phyloP scores from a whole-genome alignment of 1,140 invertebrate species.

The Hylaeus anthracinus region DNA sequence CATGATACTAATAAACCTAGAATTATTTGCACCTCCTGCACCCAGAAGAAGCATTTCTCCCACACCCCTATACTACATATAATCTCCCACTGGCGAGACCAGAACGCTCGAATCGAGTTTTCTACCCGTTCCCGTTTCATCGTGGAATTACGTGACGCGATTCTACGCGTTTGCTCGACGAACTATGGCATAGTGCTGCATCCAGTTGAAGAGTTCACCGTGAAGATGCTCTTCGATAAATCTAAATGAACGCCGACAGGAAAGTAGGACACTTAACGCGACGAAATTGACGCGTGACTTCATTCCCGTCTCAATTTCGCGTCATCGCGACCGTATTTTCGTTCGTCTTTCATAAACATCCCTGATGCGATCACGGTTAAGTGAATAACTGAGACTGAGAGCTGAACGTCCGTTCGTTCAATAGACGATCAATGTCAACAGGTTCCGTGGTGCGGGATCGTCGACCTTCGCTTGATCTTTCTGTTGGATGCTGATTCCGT shows the following conservation, averaged over 20 bases:
- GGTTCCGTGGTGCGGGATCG: background rate
- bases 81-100: no score
- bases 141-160: background rate
- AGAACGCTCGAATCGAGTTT: no score
- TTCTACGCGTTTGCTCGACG: background rate
- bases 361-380: background rate
- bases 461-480: background rate
- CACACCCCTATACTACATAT: no score
- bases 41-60: no score
- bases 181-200: background rate
- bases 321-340: constrained; percentile 1
- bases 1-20: no score
- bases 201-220: constrained; percentile 35
- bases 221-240: constrained; percentile 33
- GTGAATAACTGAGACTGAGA: background rate
- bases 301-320: constrained; percentile 24
- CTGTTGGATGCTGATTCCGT: background rate
- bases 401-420: background rate
- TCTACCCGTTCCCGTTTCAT: background rate
- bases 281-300: constrained; percentile 24
- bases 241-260: constrained; percentile 33
- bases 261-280: constrained; percentile 26
- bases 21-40: no score
- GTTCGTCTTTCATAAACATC: background rate
- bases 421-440: background rate